phyloP scores from a whole-genome alignment of 2,888 invertebrate species.

The Noctua pronuba region DNA sequence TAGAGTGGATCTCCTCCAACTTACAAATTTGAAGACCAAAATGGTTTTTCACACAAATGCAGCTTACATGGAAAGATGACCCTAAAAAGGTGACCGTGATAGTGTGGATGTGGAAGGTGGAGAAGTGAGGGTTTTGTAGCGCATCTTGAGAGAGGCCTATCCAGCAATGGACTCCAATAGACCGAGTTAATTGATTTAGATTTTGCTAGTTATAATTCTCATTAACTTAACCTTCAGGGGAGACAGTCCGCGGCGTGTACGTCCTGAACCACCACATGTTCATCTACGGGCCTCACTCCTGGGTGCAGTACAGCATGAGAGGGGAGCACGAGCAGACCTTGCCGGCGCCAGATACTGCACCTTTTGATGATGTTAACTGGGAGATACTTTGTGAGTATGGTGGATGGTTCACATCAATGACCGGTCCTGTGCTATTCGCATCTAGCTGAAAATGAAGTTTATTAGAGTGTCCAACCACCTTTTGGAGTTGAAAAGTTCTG shows the following conservation, averaged over 20 bases:
- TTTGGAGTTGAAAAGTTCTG: not conserved
- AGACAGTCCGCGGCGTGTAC: conserved; percentile 86
- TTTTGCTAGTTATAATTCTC: not conserved
- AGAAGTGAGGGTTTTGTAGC: not conserved
- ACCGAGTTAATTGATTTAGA: not conserved
- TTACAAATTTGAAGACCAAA: not conserved
- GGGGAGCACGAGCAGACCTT: conserved; percentile 92
- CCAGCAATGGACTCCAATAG: not conserved
- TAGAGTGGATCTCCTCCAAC: not conserved
- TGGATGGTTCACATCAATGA: conserved; percentile 46
- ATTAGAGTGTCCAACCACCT: no score
- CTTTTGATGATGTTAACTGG: conserved; percentile 92
- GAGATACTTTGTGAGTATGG: conserved; percentile 91
- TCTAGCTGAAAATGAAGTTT: no score
- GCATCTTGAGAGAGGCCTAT: not conserved
- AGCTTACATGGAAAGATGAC: not conserved
- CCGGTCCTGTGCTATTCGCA: no score
- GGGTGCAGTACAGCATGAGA: conserved; percentile 95
- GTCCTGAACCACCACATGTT: conserved; percentile 91
- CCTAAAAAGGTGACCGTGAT: not conserved
- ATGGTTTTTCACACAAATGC: not conserved
- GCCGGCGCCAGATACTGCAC: conserved; percentile 90
- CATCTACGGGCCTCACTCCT: conserved; percentile 94
- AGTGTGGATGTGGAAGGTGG: not conserved
- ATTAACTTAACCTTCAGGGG: conserved; percentile 73